Evolutionary conservation across 2,888 invertebrate genomes (phyloP).

Genomic region (Myathropa florea): DNA sequence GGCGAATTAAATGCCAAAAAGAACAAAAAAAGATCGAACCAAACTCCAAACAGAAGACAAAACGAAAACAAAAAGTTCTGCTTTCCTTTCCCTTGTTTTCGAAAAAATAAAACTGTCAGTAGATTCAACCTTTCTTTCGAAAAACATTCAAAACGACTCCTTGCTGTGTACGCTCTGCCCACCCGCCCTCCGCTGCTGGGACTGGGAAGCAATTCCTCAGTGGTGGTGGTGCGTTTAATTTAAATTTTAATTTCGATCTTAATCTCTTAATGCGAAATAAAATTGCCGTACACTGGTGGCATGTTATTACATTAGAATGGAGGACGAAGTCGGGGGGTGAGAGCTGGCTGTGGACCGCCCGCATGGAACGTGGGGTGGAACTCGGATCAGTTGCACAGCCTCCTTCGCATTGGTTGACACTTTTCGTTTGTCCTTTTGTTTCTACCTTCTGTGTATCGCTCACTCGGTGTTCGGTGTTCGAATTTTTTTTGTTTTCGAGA

Average conservation of each 20-base stretch:
- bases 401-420: constrained; percentile 65
- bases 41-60: background rate
- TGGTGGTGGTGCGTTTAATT: constrained; percentile 76
- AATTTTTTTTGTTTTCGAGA: constrained; percentile 21
- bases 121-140: background rate
- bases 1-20: background rate
- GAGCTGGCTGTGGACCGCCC: constrained; percentile 1
- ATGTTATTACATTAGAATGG: constrained; percentile 72
- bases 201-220: constrained; percentile 24
- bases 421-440: constrained; percentile 63
- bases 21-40: background rate
- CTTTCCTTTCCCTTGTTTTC: background rate
- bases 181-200: background rate
- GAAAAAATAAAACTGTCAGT: background rate
- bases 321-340: background rate
- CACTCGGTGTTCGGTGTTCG: constrained; percentile 2
- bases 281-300: constrained; percentile 79
- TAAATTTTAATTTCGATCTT: constrained; percentile 81
- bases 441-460: constrained; percentile 45
- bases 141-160: background rate
- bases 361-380: constrained; percentile 14
- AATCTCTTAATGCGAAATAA: constrained; percentile 81
- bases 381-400: constrained; percentile 48
- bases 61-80: background rate
- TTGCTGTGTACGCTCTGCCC: background rate